phyloP scores from a whole-genome alignment of 2,888 invertebrate species.

The Limnephilus auricula region DNA sequence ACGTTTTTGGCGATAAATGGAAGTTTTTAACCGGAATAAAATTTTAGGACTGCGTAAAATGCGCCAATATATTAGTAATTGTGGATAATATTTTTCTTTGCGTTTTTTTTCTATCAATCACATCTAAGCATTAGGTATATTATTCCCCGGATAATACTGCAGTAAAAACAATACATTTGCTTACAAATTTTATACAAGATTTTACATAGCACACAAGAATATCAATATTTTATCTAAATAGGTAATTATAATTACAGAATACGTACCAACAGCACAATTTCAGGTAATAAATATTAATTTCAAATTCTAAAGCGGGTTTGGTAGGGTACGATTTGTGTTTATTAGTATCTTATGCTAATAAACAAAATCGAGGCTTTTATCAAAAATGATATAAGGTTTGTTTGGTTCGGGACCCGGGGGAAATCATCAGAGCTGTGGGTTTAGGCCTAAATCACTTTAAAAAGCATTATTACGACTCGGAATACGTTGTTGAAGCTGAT shows the following conservation, averaged over 20 bases:
- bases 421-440: not conserved
- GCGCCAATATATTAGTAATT: no score
- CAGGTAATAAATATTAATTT: not conserved
- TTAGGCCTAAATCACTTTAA: conserved; percentile 47
- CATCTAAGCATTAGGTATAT: no score
- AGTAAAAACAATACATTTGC: no score
- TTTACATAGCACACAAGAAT: no score
- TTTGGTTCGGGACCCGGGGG: not conserved
- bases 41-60: no score
- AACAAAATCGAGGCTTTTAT: not conserved
- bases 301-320: not conserved
- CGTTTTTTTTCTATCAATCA: no score
- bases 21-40: no score
- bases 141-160: no score
- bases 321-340: not conserved
- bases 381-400: not conserved
- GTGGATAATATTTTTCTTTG: no score
- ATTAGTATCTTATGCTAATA: not conserved
- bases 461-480: conserved; percentile 42
- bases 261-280: not conserved
- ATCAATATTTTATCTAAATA: not conserved
- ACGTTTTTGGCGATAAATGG: no score
- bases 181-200: no score
- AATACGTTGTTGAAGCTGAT: not conserved
- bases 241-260: no score